Percentiles rank a stretch among this genome's conserved stretches.
These are phyloP conservation scores for Metopia argyrocephala DNA, from an alignment of 2,888 invertebrate genomes.

Conservation along the genomic window DNA sequence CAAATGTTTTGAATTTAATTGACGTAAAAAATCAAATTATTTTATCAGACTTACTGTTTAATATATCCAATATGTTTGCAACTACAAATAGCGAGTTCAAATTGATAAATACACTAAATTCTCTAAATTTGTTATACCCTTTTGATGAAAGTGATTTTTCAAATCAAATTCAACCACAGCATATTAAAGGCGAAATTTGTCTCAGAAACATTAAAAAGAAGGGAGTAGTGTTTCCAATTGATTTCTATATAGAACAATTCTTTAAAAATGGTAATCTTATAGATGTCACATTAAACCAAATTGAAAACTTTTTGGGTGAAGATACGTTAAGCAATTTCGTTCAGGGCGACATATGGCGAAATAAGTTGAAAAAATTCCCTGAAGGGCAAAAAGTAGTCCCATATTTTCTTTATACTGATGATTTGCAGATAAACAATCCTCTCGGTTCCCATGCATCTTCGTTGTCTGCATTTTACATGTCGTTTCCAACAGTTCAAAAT, in stretches of 20 bases:
- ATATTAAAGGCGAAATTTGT: not conserved
- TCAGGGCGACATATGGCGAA: slow-evolving; percentile 1
- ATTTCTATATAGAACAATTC: not conserved
- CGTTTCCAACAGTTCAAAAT: not conserved
- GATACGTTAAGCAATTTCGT: not conserved
- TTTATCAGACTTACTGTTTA: slow-evolving; percentile 6
- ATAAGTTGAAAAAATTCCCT: not conserved
- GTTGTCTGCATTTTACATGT: slow-evolving; percentile 8
- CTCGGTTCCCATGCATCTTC: slow-evolving; percentile 1
- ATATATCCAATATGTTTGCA: too few species aligned
- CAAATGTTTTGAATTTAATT: too few species aligned
- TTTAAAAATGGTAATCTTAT: slow-evolving; percentile 10
- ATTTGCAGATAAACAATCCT: not conserved
- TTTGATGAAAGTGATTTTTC: not conserved
- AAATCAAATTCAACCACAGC: not conserved
- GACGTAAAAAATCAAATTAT: slow-evolving; percentile 8
- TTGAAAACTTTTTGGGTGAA: not conserved
- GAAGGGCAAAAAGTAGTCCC: slow-evolving; percentile 4
- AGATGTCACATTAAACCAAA: not conserved
- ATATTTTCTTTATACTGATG: slow-evolving; percentile 13
- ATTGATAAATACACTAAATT: not conserved
- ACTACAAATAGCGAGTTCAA: slow-evolving; percentile 5
- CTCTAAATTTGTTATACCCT: not conserved
- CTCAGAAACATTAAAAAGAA: not conserved
- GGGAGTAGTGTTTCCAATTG: not conserved